Percentiles rank a stretch among this genome's conserved stretches.
phyloP scores from a whole-genome alignment of 2,797 vertebrate genomes.

The Podarcis lilfordi region DNA sequence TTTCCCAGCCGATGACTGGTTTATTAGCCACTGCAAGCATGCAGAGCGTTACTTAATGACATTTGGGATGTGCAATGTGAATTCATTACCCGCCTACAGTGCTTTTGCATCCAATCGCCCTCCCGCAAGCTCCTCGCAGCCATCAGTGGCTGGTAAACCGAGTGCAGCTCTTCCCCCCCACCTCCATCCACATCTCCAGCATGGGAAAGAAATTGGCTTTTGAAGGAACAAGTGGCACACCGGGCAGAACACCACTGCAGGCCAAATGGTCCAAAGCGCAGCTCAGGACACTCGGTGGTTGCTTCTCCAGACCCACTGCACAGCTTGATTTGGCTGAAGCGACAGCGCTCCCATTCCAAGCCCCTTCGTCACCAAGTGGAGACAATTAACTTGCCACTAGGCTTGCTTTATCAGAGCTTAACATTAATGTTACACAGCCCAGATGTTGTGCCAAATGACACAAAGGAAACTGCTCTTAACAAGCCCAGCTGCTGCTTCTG shows the following conservation, averaged over 20 bases:
- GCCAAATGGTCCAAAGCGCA: neutral
- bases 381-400: neutral
- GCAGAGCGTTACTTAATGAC: conserved; percentile 36
- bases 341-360: neutral
- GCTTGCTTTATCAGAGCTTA: neutral
- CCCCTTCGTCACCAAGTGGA: neutral
- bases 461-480: conserved; percentile 20
- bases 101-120: conserved; percentile 17
- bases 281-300: neutral
- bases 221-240: neutral
- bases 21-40: conserved; percentile 37
- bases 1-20: conserved; percentile 33
- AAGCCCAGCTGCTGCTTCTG: conserved; percentile 14
- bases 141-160: neutral
- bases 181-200: neutral
- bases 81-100: conserved; percentile 28
- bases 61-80: conserved; percentile 35
- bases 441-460: conserved; percentile 29
- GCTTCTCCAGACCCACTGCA: neutral
- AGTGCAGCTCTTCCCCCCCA: neutral
- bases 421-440: neutral
- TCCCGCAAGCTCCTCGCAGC: neutral
- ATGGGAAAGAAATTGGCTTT: neutral
- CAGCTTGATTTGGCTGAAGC: neutral
- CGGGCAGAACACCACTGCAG: neutral